phyloP scores from a whole-genome alignment of 2,888 invertebrate genomes.

The Caenorhabditis sinica region DNA sequence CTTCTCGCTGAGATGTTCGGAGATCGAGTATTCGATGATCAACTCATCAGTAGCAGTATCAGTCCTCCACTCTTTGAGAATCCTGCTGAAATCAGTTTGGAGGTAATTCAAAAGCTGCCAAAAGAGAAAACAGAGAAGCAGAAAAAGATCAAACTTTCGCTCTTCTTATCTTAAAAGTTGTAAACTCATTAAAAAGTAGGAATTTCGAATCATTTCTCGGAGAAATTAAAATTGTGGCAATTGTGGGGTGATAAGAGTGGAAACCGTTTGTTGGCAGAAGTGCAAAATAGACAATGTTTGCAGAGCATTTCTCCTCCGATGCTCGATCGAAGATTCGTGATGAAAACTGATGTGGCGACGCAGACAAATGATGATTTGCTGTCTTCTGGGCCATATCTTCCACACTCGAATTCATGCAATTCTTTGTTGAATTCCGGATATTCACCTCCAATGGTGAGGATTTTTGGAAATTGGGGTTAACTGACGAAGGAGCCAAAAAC shows the following conservation, averaged over 20 bases:
- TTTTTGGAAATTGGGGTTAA: neutral
- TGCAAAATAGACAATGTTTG: constrained; percentile 37
- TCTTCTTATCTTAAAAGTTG: constrained; percentile 16
- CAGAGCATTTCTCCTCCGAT: constrained; percentile 67
- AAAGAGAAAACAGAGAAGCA: too few species aligned
- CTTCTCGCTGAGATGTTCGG: constrained; percentile 83
- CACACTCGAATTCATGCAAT: constrained; percentile 64
- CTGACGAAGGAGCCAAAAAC: too few species aligned
- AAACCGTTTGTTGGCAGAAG: neutral
- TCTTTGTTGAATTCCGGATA: constrained; percentile 69
- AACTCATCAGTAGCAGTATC: constrained; percentile 71
- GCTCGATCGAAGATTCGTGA: constrained; percentile 54
- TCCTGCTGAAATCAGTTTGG: constrained; percentile 80
- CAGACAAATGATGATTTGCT: constrained; percentile 67
- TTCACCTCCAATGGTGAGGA: constrained; percentile 66
- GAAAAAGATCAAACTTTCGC: constrained; percentile 26
- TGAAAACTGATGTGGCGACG: constrained; percentile 63
- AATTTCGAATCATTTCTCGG: constrained; percentile 32
- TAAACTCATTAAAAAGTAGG: constrained; percentile 32
- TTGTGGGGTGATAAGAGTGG: constrained; percentile 38
- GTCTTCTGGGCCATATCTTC: constrained; percentile 43
- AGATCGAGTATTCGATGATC: constrained; percentile 73
- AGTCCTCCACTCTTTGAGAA: constrained; percentile 80
- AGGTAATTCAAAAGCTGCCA: constrained; percentile 66
- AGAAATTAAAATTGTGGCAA: constrained; percentile 29